Evolutionary conservation across 1,140 invertebrate genomes (phyloP), one percentile per base, ranked within the genome.

Genomic region (Psilanteris sp.): DNA sequence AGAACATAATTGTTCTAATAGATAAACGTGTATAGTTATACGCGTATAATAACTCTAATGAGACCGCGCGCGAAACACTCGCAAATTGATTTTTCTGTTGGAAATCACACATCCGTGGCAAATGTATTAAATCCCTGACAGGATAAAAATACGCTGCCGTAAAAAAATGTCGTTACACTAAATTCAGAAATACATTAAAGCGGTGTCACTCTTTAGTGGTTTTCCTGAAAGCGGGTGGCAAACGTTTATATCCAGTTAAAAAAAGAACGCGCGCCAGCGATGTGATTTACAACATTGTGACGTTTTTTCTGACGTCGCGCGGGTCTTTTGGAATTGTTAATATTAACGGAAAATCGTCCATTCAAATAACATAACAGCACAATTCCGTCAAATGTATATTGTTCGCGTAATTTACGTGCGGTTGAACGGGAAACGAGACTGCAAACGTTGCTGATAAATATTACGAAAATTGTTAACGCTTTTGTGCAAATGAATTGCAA

Each of bases 241-340:
- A 54, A 24, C 61, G 61, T 66, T 66, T 54, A 54, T 54, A 54
- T 54, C 37, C 37, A 13, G 37, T 27, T n/a, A n/a, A n/a, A 55
- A 57, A 68, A 68, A 68, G 59, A 67, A 22, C 31, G 41, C 52
- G 52, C 41, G 52, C 24, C 41, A 26, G 52, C 64, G 34, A 52
- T 59, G 41, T 68, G 64, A 68, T 59, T 68, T 59, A 68, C 64
- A 43, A 43, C 62, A 46, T 55, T 44, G 48, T 29, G 61, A 24
- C 14, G 46, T 66, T 66, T 57, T 68, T 68, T 57, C 50, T 36
- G 16, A 68, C 50, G 4, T 39, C 22, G 50, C 26, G 8, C 55
- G 27, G 20, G 14, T 20, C n/a, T 26, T 29, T 52, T 43, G 16
- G 27, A 64, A 64, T 64, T 48, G 46, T 52, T 64, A 31, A 52